Base-by-base conservation (phyloP, 2,113 vertebrate species). In the Phasianus colchicus region DNA sequence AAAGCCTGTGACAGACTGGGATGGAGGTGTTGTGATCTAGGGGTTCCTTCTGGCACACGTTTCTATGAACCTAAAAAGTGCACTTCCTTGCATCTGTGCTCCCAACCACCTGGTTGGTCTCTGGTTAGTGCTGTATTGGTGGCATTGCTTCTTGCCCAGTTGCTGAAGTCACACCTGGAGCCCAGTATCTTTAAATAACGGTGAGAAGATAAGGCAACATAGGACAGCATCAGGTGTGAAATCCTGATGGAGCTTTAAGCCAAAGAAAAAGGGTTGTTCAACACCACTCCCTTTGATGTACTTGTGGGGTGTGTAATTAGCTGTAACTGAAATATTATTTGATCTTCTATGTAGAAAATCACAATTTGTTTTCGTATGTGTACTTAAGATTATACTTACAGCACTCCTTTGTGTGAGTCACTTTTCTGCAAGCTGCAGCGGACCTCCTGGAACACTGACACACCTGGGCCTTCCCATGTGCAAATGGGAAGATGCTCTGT, bases 291-390 rank as follows among this genome's bases (percentile, higher is more conserved):
- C 76, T 96, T 88, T 93, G 95, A 94, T 92, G 92, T 95, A 75
- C 74, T 95, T 94, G 87, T 50, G 86, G 74, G 75, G 52, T 75
- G 86, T 96, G 96, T 97, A 96, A 97, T 97, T 97, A 97, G 94
- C 94, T 97, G 89, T 95, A 97, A 82, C 83, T 10, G 22, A 95
- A 96, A 87, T 97, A 97, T 81, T 94, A 96, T 95, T 97, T 96
- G 83, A 92, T 96, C 90, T 95, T 83, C 52, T 43, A 52, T 95
- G 93, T 92, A 96, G 96, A 96, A 96, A 96, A 96, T 97, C 91
- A 81, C 84, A 40, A 70, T 85, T 93, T 95, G 93, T 96, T 97
- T 96, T 94, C 83, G 86, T 95, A 9, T 80, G 78, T 22, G 30
- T 71, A 63, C 57, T 22, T 90, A 73, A 78, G 96, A 70, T 84